Evolutionary conservation across 2,113 vertebrate genomes (phyloP), one percentile per base, ranked within the genome.

Genomic region (Oncorhynchus tshawytscha): DNA sequence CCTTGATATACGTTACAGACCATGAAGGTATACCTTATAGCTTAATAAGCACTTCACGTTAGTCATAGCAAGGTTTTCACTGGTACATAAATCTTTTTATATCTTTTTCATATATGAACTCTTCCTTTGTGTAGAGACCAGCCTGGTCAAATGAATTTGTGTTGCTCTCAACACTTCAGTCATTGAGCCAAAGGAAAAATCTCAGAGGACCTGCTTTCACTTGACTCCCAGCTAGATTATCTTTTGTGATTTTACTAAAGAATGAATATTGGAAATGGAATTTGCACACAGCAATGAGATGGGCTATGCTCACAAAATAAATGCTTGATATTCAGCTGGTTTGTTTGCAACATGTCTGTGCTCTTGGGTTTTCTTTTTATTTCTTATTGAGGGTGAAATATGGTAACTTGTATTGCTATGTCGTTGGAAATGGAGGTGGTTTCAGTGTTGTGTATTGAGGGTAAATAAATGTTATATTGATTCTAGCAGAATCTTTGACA

Each of bases 261-360:
- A 74, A 66, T 2, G 39, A 66, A 74, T 67, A 74, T 74, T 66
- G 62, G 24, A 74, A 66, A 67, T 74, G 39, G 16, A 74, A 74
- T 74, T 74, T 74, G 15, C 15, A 12, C 51, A 18, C 62, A 9
- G 60, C 57, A 39, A 62, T 39, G 57, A 25, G 57, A 72, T n/a
- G 16, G 54, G 57, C 16, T 20, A 18, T 12, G 57, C 57, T 62
- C n/a, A 72, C 29, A 72, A 72, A 74, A 74, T 74, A 74, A 16
- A 27, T 60, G 20, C 39, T 74, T 66, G 22, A 74, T 45, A 66
- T 67, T 67, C 62, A 74, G 39, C 39, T 16, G 18, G 71, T 51
- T 31, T 13, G 12, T 72, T 72, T 62, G 54, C 57, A 18, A 39
- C 57, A 1, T 18, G 72, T 45, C 25, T 65, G 34, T 73, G 25